Evolutionary conservation across 2,113 vertebrate genomes (phyloP).

Genomic region (Saccopteryx leptura): DNA sequence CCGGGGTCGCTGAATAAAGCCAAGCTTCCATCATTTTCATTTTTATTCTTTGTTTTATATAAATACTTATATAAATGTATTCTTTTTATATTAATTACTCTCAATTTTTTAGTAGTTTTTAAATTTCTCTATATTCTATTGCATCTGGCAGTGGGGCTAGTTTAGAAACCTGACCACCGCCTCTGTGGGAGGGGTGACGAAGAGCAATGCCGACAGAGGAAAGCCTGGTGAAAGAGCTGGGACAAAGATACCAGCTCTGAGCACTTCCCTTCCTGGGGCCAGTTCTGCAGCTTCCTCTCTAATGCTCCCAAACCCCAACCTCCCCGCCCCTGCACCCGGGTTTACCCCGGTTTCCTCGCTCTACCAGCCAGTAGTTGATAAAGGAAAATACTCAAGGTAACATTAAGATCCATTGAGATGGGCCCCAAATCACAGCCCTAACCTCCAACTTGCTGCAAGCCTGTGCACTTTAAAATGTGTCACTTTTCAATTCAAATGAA

Average conservation of each 20-base stretch:
- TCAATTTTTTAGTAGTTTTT: neutral
- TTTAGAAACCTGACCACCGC: neutral
- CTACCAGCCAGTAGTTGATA: neutral
- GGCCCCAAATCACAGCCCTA: neutral
- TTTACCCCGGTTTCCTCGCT: neutral
- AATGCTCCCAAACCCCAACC: neutral
- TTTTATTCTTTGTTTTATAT: neutral
- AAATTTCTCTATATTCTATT: neutral
- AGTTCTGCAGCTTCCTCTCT: neutral
- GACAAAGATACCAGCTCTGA: neutral
- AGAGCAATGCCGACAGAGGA: neutral
- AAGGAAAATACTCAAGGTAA: neutral
- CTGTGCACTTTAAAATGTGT: neutral
- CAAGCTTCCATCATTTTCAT: neutral
- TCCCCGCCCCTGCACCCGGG: neutral
- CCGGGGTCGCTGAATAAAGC: neutral
- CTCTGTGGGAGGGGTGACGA: neutral
- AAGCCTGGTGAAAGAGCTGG: neutral
- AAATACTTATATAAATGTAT: neutral
- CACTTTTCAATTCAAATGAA: neutral
- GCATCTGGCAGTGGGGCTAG: neutral
- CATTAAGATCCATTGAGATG: neutral
- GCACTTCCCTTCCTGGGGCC: fast-evolving
- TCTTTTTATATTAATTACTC: neutral
- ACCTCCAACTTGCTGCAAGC: neutral